Conservation (phyloP, 2,113 vertebrate genomes). For the Apteryx owenii region DNA sequence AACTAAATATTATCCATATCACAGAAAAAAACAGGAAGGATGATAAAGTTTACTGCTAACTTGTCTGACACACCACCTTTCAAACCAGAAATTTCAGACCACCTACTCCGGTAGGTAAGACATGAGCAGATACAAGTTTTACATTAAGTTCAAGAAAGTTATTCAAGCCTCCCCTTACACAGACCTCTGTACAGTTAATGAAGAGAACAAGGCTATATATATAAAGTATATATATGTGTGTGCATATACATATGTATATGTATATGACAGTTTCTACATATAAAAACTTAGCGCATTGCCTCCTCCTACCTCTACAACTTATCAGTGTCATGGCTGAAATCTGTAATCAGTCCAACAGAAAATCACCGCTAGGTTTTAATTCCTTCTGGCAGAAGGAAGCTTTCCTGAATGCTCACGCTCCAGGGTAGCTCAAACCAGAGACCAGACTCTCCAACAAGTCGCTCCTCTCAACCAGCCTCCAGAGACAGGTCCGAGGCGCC, state of each 20-base stretch:
- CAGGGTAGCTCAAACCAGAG: not conserved
- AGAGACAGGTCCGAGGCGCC: conserved; percentile 19
- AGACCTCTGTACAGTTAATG: not conserved
- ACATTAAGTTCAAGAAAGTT: not conserved
- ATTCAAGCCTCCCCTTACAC: not conserved
- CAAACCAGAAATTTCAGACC: not conserved
- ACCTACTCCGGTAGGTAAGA: not conserved
- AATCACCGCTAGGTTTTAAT: not conserved
- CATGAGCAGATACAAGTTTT: not conserved
- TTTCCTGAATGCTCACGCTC: not conserved
- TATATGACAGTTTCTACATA: not conserved
- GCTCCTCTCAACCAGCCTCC: not conserved
- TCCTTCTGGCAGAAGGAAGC: not conserved
- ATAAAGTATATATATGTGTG: not conserved
- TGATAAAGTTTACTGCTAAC: rapidly evolving
- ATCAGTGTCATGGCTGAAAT: not conserved
- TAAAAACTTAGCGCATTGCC: not conserved
- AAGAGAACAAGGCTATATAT: not conserved
- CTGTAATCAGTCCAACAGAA: not conserved
- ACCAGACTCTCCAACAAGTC: not conserved
- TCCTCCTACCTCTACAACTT: not conserved
- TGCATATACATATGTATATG: too few species aligned
- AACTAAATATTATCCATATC: not conserved
- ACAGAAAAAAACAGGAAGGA: not conserved
- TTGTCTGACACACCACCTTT: not conserved